These are phyloP conservation scores for Halichoerus grypus DNA, from an alignment of 2,113 vertebrate genomes.

Conservation along the genomic window DNA sequence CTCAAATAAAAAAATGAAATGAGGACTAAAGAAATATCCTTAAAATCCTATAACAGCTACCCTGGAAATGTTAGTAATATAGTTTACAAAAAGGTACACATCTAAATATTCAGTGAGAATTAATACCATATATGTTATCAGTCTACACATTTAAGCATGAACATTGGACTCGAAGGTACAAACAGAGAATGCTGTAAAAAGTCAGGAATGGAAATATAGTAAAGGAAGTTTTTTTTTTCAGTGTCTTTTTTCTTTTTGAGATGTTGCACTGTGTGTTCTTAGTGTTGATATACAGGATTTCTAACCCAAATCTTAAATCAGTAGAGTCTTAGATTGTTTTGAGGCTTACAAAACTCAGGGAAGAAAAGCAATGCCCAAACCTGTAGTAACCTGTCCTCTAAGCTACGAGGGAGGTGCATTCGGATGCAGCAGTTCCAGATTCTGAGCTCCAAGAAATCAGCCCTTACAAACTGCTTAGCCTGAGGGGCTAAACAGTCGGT, in stretches of 20 bases:
- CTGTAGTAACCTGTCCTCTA: background rate
- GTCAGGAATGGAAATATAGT: background rate
- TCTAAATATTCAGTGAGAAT: constrained; percentile 35
- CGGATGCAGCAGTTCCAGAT: background rate
- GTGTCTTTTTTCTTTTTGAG: background rate
- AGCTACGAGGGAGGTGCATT: background rate
- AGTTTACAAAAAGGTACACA: background rate
- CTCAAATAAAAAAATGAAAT: constrained; percentile 34
- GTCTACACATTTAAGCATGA: background rate
- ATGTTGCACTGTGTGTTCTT: background rate
- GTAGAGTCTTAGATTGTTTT: background rate
- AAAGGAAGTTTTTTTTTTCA: background rate
- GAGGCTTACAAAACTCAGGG: background rate
- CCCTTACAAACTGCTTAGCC: constrained; percentile 37
- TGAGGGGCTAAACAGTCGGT: background rate
- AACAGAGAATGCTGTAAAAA: background rate
- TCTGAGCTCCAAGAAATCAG: constrained; percentile 61
- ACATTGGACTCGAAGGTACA: background rate
- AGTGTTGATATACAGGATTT: background rate
- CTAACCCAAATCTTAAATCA: background rate
- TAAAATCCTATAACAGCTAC: background rate
- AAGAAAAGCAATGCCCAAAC: background rate
- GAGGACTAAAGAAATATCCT: constrained; percentile 15
- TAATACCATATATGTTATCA: background rate
- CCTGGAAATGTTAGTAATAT: background rate